Evolutionary conservation across 2,797 vertebrate genomes (phyloP).

Genomic region (Nyctalus aviator): DNA sequence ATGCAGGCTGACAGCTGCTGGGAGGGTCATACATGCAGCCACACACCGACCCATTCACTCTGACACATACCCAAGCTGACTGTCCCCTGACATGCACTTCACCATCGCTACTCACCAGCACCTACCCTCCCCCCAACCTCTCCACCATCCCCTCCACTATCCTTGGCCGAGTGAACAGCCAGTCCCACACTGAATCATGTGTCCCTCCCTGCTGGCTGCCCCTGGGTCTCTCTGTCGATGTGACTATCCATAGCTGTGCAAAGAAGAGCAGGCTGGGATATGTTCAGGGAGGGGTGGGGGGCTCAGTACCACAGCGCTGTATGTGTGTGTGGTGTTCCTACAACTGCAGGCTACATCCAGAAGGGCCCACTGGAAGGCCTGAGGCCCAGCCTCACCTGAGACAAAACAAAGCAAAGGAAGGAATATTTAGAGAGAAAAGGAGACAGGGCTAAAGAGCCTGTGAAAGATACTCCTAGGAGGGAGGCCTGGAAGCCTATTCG

Average conservation of each 20-base stretch:
- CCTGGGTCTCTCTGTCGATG: conserved; percentile 28
- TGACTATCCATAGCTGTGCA: background rate
- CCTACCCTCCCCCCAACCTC: background rate
- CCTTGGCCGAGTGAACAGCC: background rate
- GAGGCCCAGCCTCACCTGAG: conserved; percentile 23
- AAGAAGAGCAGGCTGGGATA: background rate
- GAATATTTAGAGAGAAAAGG: background rate
- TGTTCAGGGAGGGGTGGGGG: background rate
- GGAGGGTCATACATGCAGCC: conserved; percentile 62
- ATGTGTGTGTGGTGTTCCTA: background rate
- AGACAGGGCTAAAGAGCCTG: conserved; percentile 24
- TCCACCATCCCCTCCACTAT: background rate
- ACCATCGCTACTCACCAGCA: conserved; percentile 12
- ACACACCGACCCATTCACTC: conserved; percentile 69
- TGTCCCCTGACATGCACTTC: conserved; percentile 7
- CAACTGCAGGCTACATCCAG: background rate
- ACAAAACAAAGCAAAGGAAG: conserved; percentile 48
- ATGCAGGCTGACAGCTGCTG: conserved; percentile 51
- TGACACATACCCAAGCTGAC: conserved; percentile 75
- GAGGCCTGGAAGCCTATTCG: background rate
- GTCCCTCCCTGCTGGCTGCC: background rate
- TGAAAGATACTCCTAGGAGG: background rate
- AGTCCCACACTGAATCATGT: background rate
- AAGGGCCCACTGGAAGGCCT: background rate
- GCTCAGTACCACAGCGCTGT: background rate